Conservation (phyloP, 1,140 invertebrate genomes). For the Lepidurus arcticus region DNA sequence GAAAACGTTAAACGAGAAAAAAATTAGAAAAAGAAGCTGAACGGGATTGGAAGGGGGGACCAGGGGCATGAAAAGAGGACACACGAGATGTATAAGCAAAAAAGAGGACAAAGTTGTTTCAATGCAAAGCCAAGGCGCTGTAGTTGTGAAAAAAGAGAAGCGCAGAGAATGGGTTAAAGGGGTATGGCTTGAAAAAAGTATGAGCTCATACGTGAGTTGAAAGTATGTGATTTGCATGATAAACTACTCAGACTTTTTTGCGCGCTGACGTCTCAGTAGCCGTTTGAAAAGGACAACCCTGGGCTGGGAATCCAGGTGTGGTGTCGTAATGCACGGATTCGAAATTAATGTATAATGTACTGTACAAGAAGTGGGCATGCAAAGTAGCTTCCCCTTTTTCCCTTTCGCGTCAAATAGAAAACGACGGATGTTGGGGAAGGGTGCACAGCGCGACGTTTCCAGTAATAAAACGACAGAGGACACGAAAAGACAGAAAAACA, state of each 20-base stretch:
- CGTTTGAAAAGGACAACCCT: not conserved
- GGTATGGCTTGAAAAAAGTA: not conserved
- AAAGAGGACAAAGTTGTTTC: constrained; percentile 8
- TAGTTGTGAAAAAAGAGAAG: not conserved
- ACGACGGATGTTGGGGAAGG: not conserved
- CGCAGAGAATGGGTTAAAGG: not conserved
- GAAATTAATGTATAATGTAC: not conserved
- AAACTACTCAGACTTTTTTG: not conserved
- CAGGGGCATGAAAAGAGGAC: not conserved
- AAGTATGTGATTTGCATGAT: constrained; percentile 11
- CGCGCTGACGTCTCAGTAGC: constrained; percentile 1
- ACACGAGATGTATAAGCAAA: not conserved
- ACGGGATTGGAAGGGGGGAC: not conserved
- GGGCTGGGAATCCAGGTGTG: not conserved
- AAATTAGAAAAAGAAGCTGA: not conserved
- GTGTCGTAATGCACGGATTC: constrained; percentile 12
- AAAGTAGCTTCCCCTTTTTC: not conserved
- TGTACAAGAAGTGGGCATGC: constrained; percentile 2
- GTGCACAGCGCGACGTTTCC: not conserved
- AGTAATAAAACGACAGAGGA: not conserved
- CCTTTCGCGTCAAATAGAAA: not conserved
- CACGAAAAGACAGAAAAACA: not conserved
- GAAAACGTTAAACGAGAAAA: not conserved
- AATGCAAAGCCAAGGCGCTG: not conserved
- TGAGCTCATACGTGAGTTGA: not conserved